Base-by-base conservation (phyloP, 2,888 invertebrate genomes). In the Idaea biselata region DNA sequence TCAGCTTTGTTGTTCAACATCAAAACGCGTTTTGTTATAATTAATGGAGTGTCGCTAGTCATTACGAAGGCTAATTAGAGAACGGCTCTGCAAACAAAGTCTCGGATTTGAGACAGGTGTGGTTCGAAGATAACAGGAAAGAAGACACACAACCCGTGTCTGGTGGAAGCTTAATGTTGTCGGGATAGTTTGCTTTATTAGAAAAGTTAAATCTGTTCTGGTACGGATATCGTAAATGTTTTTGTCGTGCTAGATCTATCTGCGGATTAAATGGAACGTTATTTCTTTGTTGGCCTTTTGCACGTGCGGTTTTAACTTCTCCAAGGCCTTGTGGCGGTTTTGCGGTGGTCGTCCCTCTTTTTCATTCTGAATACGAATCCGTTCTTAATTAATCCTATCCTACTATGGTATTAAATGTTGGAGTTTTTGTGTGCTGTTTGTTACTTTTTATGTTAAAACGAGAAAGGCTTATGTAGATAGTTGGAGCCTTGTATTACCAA, bases 21-120 rank as follows among this genome's bases (percentile, higher is more conserved):
- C 70, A 69, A 80, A 77, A 69, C 76, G 71, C 76, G 82, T 82
- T 80, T 79, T 83, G 78, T 82, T 83, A 82, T 87, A 86, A 87
- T 87, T 84, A 88, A 87, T 87, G 86, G 80, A 80, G 78, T 80
- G 84, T 83, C 80, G 77, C 79, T 79, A 79, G 78, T 83, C 82
- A 81, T 82, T 82, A 82, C 77, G 76, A 76, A 70, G 78, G 77
- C 83, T 87, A 88, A 89, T 88, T 88, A 86, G 84, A 82, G 81
- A 82, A 73, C 74, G 73, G 69, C 75, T 77, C 78, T 76, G 63
- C 79, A 80, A 83, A 86, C 84, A 82, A 83, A 86, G 81, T 84
- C 73, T 72, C 77, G 78, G 73, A 68, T 73, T 71, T 73, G 80
- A 81, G 82, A 83, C 89, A 89, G 89, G 88, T 86, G 86, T 74